Base-by-base conservation (phyloP, 1,140 invertebrate genomes). In the Solenopsis invicta region DNA sequence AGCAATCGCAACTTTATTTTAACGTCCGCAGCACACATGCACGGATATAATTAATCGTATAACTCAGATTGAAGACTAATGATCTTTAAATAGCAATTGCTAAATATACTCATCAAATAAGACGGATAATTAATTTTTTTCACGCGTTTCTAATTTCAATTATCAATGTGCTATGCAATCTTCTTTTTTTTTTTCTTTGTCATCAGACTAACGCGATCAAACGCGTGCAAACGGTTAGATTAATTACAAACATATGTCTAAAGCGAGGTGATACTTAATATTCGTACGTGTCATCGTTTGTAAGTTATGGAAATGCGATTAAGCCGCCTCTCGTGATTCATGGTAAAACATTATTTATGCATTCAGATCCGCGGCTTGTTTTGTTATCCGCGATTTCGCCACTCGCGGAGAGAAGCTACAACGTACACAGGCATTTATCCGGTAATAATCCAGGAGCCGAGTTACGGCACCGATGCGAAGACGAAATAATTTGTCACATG, bases 401-500 rank as follows among this genome's bases (percentile, higher is more conserved):
- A 29, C 29, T 61, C 54, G 69, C 13, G 29, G n/a, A 48, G n/a
- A 48, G 45, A 56, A 24, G 18, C 24, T 48, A 59, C 67, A 74
- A 72, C 50, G 41, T 34, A 61, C 18, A 21, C 16, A 48, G 10
- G 10, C 24, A 24, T 34, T 29, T 48, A 41, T 37, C 56, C 67
- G 56, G 80, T 61, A 74, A 84, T 74, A 74, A 84, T 84, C 45
- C 69, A 41, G 41, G 80, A 82, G 78, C 16, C 66, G 21, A 74
- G 80, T 84, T 84, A 84, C 80, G 80, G 75, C 69, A 74, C 41
- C 80, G 52, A 72, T 37, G 67, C 54, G 69, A 41, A 61, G 80
- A 84, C 80, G 41, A 69, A 84, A 75, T 84, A 84, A 84, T 62
- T 84, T 75, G 80, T 84, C 80, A 84, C 50, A 62, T 75, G 80